A percentile compares a stretch with the other conserved stretches of the same genome.
Evolutionary conservation across 2,888 invertebrate species (phyloP).

Genomic region (Opisthograptis luteolata): DNA sequence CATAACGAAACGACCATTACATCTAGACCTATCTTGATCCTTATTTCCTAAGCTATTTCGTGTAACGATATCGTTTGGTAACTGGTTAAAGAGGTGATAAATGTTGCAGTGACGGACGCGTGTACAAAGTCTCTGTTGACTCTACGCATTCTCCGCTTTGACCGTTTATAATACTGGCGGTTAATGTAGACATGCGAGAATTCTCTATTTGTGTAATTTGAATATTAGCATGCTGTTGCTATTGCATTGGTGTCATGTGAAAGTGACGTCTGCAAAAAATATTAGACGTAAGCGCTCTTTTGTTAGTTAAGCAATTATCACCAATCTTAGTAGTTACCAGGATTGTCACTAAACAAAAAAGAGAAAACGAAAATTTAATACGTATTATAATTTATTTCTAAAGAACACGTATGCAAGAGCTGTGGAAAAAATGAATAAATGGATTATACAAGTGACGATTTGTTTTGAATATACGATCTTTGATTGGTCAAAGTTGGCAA

Average conservation of each 20-base stretch:
- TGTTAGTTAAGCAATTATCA: too few species aligned
- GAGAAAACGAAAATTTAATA: too few species aligned
- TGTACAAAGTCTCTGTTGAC: conserved; percentile 9
- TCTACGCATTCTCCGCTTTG: conserved; percentile 11
- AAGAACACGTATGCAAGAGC: too few species aligned
- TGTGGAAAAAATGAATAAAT: too few species aligned
- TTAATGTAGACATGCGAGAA: conserved; percentile 6
- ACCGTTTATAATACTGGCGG: conserved; percentile 29
- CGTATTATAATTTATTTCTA: too few species aligned
- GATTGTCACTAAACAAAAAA: too few species aligned
- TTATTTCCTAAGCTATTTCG: neutral
- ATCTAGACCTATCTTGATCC: conserved; percentile 31
- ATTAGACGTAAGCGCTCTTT: too few species aligned
- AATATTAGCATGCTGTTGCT: conserved; percentile 14
- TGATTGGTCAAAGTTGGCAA: too few species aligned
- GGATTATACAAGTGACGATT: too few species aligned
- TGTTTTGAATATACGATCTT: too few species aligned
- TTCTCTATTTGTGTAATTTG: conserved; percentile 20
- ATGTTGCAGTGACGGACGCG: neutral
- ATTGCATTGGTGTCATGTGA: conserved; percentile 15
- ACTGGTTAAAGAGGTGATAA: conserved; percentile 12
- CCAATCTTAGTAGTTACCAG: too few species aligned
- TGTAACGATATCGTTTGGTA: neutral
- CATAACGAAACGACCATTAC: conserved; percentile 30
- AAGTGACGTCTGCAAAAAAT: conserved; percentile 11